phyloP scores from a whole-genome alignment of 1,140 invertebrate genomes.

The Drosophila lacteicornis region DNA sequence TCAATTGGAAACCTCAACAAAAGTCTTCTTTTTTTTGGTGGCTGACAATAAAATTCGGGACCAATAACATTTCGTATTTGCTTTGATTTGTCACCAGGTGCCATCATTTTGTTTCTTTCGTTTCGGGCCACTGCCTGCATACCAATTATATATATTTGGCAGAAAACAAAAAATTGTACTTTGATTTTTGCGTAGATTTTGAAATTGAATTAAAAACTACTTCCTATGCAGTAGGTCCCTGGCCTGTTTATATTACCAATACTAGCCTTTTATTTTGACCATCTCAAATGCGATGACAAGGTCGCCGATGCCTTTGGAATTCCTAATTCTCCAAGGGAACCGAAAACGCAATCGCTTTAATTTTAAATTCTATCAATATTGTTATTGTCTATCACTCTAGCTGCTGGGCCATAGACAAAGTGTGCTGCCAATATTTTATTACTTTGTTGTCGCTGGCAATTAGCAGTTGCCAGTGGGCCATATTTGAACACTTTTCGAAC shows the following conservation, averaged over 20 bases:
- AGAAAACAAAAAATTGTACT: conserved; percentile 8
- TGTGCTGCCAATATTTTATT: conserved; percentile 44
- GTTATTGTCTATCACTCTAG: conserved; percentile 18
- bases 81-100: conserved; percentile 42
- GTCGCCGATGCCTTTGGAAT: conserved; percentile 45
- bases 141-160: conserved; percentile 33
- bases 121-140: conserved; percentile 28
- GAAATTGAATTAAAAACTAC: conserved; percentile 26
- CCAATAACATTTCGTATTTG: conserved; percentile 52
- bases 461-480: conserved; percentile 13
- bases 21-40: neutral
- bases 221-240: conserved; percentile 26
- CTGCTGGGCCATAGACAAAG: neutral
- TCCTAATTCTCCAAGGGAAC: conserved; percentile 27
- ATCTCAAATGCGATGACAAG: conserved; percentile 42
- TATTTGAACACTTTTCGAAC: conserved; percentile 42
- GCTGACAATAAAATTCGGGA: conserved; percentile 27
- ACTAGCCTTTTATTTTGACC: conserved; percentile 21
- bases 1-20: conserved; percentile 22
- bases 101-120: conserved; percentile 22
- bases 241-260: conserved; percentile 21
- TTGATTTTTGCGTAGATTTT: conserved; percentile 35
- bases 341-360: conserved; percentile 8
- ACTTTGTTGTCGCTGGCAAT: conserved; percentile 40
- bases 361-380: conserved; percentile 39